Evolutionary conservation across 53 echinoderm and acorn worm genomes (phyloP), one percentile per base, ranked within the genome.

Genomic region (Hippasteria phrygiana): DNA sequence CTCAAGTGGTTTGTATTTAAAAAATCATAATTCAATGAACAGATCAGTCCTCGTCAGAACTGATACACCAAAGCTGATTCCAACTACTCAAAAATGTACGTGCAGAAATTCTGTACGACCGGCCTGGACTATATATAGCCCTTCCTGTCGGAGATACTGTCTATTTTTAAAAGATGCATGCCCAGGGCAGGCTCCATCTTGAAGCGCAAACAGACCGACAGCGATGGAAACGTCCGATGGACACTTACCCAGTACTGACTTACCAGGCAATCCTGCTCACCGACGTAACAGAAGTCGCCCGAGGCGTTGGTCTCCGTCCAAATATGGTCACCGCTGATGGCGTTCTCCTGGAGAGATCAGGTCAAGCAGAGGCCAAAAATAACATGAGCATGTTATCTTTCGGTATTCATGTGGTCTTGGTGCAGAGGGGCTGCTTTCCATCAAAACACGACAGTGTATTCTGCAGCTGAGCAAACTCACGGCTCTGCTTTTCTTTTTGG

Each of bases 181-280:
- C n/a, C n/a, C 12, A 14, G 28, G 40, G 42, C 64, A 31, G 45
- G 82, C 32, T 82, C 82, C 66, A 73, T 43, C 73, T 73, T 43
- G 73, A 39, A 40, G 43, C 26, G n/a, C n/a, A 73, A 39, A 26
- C 41, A 5, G 24, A n/a, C 62, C 17, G 62, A 62, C 62, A 22
- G 59, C 3, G 26, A 5, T 59, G 82, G 64, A 63, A 82, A 63
- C 82, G 31, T 43, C 65, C 65, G 85, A 69, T 85, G 89, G 89
- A 92, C 89, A 90, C 90, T 90, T 87, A 93, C 91, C 91, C 91
- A 91, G 73, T 91, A 88, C 71, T 91, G 80, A 99, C 99, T 96
- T 96, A 99, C 99, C 99, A 94, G 77, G 89, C 99, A 99, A 93
- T 99, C 99, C 85, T 99, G 95, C 86, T 99, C 99, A 18, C 99